Conservation (phyloP, 1,140 invertebrate genomes). For the Solen grandis region DNA sequence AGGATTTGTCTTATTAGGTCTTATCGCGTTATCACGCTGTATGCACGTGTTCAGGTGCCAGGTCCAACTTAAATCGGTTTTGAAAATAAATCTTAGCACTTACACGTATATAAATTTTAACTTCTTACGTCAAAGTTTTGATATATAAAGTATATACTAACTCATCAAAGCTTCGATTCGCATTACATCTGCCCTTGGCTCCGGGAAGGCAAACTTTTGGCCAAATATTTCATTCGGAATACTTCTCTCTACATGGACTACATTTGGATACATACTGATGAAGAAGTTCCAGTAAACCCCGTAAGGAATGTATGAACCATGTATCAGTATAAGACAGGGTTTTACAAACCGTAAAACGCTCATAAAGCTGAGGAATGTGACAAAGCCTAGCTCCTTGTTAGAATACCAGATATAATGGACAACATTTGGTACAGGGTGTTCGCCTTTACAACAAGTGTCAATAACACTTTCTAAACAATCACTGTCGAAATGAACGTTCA, state of each 20-base stretch:
- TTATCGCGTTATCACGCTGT: too few relatives aligned
- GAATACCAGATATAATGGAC: constrained; percentile 61
- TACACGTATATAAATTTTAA: too few relatives aligned
- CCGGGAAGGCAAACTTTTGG: constrained; percentile 34
- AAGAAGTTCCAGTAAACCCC: constrained; percentile 58
- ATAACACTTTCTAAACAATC: constrained; percentile 17
- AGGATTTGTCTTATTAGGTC: too few relatives aligned
- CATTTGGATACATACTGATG: constrained; percentile 35
- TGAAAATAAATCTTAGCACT: too few relatives aligned
- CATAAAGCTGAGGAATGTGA: constrained; percentile 51
- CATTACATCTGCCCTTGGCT: constrained; percentile 56
- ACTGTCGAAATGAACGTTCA: background rate
- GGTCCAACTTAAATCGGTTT: too few relatives aligned
- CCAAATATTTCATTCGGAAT: constrained; percentile 22
- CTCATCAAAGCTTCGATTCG: constrained; percentile 55
- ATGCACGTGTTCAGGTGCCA: too few relatives aligned
- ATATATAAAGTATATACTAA: too few relatives aligned
- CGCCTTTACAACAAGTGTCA: constrained; percentile 15
- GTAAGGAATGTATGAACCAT: constrained; percentile 43
- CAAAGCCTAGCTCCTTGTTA: constrained; percentile 44
- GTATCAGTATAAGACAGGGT: constrained; percentile 55
- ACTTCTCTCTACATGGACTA: constrained; percentile 53
- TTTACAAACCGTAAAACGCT: constrained; percentile 53
- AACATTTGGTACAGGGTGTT: constrained; percentile 57
- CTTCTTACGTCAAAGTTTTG: too few relatives aligned